Evolutionary conservation across 2,113 vertebrate genomes (phyloP), one percentile per base, ranked within the genome.

Genomic region (Gavia stellata): DNA sequence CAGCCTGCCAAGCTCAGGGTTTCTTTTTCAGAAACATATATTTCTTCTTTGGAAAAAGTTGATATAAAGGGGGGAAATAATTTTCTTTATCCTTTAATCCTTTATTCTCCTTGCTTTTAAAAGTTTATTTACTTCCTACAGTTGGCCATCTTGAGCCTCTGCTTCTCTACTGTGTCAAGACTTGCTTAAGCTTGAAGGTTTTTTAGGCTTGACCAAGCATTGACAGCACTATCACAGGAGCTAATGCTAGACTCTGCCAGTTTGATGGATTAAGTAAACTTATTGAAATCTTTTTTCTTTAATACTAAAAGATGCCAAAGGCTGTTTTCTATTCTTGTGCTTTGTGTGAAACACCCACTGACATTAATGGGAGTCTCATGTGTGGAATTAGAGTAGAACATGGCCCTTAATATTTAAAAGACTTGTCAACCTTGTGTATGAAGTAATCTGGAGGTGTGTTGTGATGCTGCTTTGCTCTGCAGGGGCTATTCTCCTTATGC

Each of bases 201-300:
- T 97, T 97, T 96, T 96, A 96, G 96, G 96, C 93, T 96, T 96
- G 93, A 97, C 96, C 96, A 97, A 97, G 42, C 97, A 95, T 52
- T 96, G 96, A 91, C 91, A 97, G 94, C 16, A 9, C 87, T 96
- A 96, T 97, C 95, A 86, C 63, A 93, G 91, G 63, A 93, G 95
- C 70, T 97, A 95, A 96, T 94, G 95, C 86, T 87, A 12, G 70
- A 91, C 88, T 92, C 91, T 96, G 91, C 93, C 92, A 81, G 96
- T 92, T 94, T 93, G 94, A 95, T 96, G 94, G 91, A 96, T 96
- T 97, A 95, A 97, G 85, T 95, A 94, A 97, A 97, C 58, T 88
- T 95, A 96, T 96, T 97, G 95, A 96, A 96, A 95, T 95, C 17
- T 89, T 82, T 92, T 84, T 89, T 86, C 87, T 90, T 88, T 83